Evolutionary conservation across 2,113 vertebrate species (phyloP), one percentile per base, ranked within the genome.

Genomic region (Propithecus coquereli): DNA sequence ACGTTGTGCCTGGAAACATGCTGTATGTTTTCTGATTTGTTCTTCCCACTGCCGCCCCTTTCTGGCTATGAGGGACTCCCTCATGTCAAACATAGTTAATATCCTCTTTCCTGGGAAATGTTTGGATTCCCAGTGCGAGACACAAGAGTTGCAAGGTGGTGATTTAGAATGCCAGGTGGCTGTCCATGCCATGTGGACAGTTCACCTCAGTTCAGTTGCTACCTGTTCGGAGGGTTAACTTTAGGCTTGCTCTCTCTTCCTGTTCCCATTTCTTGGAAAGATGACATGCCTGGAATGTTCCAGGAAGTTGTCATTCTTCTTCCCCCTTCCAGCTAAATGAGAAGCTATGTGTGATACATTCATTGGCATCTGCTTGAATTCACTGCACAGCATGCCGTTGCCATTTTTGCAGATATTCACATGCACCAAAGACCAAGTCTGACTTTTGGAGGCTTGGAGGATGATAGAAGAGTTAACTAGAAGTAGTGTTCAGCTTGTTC

Each of bases 171-270:
- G 90, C 40, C 66, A 27, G 20, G 57, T 70, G 45, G 45, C 65
- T 77, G 34, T 85, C 34, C 30, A 3, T 88, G 54, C 82, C 82
- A 66, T 22, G 14, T n/a, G 87, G 76, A 54, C 43, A 34, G 66
- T 76, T 95, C 22, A 68, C n/a, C 81, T 92, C 70, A 71, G 76
- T 47, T 61, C 52, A 80, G 25, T 52, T 80, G 76, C 10, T 23
- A 91, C 71, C 63, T 97, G 94, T 95, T 88, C 86, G 16, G 54
- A 90, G 63, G 70, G n/a, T 90, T 80, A 80, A 71, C 71, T 91
- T 93, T 34, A 85, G 61, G 14, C 63, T 83, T 89, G 32, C 70
- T 40, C 59, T 65, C 45, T 71, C 59, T 71, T 94, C 32, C 40
- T 34, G 4, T 68, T 93, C 37, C 34, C 84, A 63, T 95, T 94